phyloP scores from a whole-genome alignment of 2,888 invertebrate species.

The Auanema sp. region DNA sequence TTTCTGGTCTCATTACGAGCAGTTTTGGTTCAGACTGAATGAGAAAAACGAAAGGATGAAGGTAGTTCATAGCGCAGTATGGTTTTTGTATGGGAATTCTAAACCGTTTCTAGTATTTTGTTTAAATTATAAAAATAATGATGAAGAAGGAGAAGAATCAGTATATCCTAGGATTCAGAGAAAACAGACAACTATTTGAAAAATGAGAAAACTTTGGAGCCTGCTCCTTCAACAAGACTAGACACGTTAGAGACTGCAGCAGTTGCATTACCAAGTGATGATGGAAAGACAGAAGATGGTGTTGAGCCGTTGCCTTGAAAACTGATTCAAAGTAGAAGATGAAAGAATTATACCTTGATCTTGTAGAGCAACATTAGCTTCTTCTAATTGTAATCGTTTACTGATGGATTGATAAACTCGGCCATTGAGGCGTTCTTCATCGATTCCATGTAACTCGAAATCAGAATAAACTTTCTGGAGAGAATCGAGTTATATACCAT shows the following conservation, averaged over 20 bases:
- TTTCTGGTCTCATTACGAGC: no score
- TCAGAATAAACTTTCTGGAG: slow-evolving; percentile 90
- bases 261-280: slow-evolving; percentile 53
- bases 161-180: not conserved
- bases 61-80: no score
- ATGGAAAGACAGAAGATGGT: slow-evolving; percentile 30
- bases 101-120: no score
- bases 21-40: no score
- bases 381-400: slow-evolving; percentile 92
- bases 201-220: slow-evolving; percentile 61
- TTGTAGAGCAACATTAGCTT: slow-evolving; percentile 66
- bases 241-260: slow-evolving; percentile 60
- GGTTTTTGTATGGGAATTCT: no score
- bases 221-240: slow-evolving; percentile 62
- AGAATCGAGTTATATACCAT: slow-evolving; percentile 6
- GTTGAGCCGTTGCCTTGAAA: slow-evolving; percentile 19
- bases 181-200: slow-evolving; percentile 47
- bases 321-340: no score
- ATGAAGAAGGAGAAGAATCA: no score
- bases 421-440: slow-evolving; percentile 92
- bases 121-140: no score
- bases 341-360: slow-evolving; percentile 13
- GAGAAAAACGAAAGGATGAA: no score
- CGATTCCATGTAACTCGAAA: slow-evolving; percentile 97
- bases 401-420: slow-evolving; percentile 81